A percentile compares a stretch with the other conserved stretches of the same genome.
Evolutionary conservation across 2,113 vertebrate species (phyloP).

Genomic region (Gnathonemus longibarbis): DNA sequence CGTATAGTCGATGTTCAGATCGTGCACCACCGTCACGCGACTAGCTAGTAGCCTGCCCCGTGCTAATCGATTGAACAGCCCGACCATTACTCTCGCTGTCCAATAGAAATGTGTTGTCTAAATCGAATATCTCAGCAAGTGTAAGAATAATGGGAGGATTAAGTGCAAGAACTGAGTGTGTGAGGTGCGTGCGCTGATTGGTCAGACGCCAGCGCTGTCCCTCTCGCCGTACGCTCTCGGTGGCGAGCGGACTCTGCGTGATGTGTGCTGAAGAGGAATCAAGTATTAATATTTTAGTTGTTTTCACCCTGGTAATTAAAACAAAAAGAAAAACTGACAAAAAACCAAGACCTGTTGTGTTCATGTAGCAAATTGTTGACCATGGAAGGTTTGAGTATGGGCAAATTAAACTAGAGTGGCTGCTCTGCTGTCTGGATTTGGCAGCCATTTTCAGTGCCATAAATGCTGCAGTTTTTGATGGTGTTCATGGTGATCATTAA

Average conservation of each 20-base stretch:
- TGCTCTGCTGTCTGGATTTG: not conserved
- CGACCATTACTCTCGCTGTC: conserved; percentile 27
- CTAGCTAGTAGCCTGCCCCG: conserved; percentile 15
- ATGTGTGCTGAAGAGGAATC: not conserved
- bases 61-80: conserved; percentile 37
- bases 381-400: not conserved
- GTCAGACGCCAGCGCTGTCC: not conserved
- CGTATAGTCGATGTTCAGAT: not conserved
- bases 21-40: not conserved
- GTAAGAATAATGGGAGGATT: conserved; percentile 12
- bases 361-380: not conserved
- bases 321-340: not conserved
- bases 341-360: not conserved
- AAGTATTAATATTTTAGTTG: conserved; percentile 34
- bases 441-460: not conserved
- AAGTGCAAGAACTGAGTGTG: not conserved
- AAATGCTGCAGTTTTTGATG: not conserved
- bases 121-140: conserved; percentile 14
- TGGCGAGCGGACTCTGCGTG: conserved; percentile 24
- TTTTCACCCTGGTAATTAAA: not conserved
- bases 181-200: not conserved
- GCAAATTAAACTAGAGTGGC: not conserved
- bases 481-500: not conserved
- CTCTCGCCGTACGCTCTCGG: conserved; percentile 2
- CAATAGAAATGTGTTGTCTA: conserved; percentile 32